phyloP scores from a whole-genome alignment of 1,140 invertebrate species.

The Lepidurus couesii region DNA sequence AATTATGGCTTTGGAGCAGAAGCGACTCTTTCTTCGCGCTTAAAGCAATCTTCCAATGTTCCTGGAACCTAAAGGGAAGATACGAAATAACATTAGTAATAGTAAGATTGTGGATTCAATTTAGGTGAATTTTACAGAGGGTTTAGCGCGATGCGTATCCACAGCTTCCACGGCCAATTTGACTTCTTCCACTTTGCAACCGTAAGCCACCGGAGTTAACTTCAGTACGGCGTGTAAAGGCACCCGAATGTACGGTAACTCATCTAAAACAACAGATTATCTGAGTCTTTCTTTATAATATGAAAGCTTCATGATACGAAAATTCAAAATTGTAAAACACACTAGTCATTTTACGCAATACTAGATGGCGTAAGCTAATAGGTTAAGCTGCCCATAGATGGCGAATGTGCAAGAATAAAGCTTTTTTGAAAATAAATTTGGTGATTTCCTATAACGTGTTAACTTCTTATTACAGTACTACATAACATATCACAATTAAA shows the following conservation, averaged over 20 bases:
- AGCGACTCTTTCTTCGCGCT: not conserved
- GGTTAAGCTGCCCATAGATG: too few species aligned
- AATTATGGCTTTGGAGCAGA: not conserved
- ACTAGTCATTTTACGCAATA: too few species aligned
- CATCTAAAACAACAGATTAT: constrained; percentile 57
- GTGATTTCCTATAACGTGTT: too few species aligned
- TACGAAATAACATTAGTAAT: not conserved
- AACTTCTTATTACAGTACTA: too few species aligned
- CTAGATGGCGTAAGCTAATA: too few species aligned
- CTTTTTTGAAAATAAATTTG: too few species aligned
- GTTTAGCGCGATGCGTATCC: constrained; percentile 85
- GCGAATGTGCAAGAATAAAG: too few species aligned
- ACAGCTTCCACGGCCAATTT: constrained; percentile 84
- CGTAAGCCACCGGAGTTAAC: constrained; percentile 94
- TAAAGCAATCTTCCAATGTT: not conserved
- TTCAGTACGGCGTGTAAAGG: constrained; percentile 97
- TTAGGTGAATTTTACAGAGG: constrained; percentile 55
- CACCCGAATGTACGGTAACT: constrained; percentile 81
- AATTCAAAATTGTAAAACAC: too few species aligned
- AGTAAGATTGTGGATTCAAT: not conserved
- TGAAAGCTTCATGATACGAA: too few species aligned
- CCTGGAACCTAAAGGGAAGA: not conserved
- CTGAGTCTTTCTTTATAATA: not conserved
- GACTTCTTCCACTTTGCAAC: constrained; percentile 88
- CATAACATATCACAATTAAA: too few species aligned